A percentile compares a stretch with the other conserved stretches of the same genome.
These are phyloP conservation scores for Allolobophora icterica DNA, from an alignment of 2,888 invertebrate genomes.

Conservation along the genomic window DNA sequence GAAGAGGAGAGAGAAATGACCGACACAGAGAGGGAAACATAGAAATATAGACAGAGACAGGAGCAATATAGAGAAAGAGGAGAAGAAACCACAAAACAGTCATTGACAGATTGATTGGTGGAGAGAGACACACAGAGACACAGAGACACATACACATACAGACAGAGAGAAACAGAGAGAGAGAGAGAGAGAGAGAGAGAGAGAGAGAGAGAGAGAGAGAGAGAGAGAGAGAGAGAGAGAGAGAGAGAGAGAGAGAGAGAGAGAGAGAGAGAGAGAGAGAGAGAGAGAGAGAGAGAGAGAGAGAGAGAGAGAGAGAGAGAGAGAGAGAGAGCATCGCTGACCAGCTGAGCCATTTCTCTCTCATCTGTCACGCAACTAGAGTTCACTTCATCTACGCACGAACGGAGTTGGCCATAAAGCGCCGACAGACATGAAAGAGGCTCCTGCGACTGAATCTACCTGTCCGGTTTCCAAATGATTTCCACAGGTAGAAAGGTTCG, in stretches of 20 bases:
- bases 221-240: neutral
- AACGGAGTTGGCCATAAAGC: neutral
- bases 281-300: neutral
- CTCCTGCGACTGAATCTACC: neutral
- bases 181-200: neutral
- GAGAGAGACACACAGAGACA: neutral
- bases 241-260: no score
- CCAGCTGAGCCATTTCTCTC: constrained; percentile 11
- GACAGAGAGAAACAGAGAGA: no score
- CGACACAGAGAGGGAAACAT: no score
- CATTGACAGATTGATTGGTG: no score
- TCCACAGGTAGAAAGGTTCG: neutral
- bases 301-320: neutral
- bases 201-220: neutral
- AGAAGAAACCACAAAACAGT: no score
- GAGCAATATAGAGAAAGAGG: no score
- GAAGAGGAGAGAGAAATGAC: no score
- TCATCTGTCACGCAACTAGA: constrained; percentile 4
- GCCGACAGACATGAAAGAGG: constrained; percentile 17
- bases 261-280: neutral
- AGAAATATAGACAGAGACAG: no score
- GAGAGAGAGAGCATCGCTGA: neutral
- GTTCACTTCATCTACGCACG: neutral
- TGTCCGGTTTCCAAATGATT: neutral
- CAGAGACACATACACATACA: neutral